phyloP scores from a whole-genome alignment of 2,113 vertebrate species.

The Muntiacus reevesi region DNA sequence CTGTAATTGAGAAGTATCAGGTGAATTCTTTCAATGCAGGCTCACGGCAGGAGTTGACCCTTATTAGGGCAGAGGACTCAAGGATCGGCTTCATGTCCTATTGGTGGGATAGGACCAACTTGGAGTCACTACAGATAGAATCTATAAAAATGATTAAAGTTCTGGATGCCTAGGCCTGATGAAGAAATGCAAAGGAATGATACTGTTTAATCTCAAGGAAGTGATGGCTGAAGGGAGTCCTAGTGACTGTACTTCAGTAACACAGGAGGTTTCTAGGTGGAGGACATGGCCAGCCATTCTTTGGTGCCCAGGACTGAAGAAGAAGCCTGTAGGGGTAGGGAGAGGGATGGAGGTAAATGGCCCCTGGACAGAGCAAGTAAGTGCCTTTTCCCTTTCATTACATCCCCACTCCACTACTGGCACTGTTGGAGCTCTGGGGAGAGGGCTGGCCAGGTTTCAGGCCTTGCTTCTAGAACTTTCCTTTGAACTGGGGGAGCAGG shows the following conservation, averaged over 20 bases:
- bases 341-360: neutral
- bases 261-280: neutral
- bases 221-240: neutral
- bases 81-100: neutral
- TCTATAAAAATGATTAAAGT: neutral
- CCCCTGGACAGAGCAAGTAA: neutral
- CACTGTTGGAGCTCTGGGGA: neutral
- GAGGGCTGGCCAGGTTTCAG: neutral
- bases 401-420: neutral
- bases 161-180: neutral
- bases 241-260: neutral
- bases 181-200: constrained; percentile 9
- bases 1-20: neutral
- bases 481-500: constrained; percentile 54
- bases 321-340: neutral
- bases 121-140: neutral
- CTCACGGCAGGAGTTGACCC: neutral
- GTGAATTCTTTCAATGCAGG: neutral
- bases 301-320: neutral
- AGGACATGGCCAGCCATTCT: neutral
- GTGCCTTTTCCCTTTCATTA: neutral
- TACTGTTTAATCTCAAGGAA: neutral
- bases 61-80: neutral
- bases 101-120: neutral
- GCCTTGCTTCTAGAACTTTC: constrained; percentile 31